These are phyloP conservation scores for Rana temporaria DNA, from an alignment of 2,113 vertebrate genomes.

Conservation along the genomic window DNA sequence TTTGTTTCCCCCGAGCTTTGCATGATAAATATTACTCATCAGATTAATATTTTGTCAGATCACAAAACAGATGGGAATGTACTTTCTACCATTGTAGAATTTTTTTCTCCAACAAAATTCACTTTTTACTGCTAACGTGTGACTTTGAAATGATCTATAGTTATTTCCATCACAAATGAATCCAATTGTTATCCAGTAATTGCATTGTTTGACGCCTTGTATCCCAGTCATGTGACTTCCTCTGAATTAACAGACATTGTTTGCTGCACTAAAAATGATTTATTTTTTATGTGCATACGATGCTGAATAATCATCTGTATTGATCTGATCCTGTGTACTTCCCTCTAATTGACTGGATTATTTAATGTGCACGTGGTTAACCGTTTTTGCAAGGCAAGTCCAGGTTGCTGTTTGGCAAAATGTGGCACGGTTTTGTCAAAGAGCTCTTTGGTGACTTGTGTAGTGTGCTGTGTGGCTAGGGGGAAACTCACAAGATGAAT, in stretches of 20 bases:
- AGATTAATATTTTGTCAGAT: conserved; percentile 67
- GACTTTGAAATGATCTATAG: conserved; percentile 26
- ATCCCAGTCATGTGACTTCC: conserved; percentile 62
- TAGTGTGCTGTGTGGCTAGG: conserved; percentile 58
- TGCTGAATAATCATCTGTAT: neutral
- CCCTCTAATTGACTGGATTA: conserved; percentile 9
- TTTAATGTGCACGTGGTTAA: conserved; percentile 27
- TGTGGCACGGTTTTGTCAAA: neutral
- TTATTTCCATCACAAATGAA: conserved; percentile 52
- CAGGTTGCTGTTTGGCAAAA: neutral
- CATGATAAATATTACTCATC: conserved; percentile 58
- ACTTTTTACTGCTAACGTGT: neutral
- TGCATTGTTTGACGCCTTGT: conserved; percentile 60
- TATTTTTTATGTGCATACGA: conserved; percentile 22
- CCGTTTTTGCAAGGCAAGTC: neutral
- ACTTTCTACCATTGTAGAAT: conserved; percentile 41
- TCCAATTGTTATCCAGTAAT: conserved; percentile 45
- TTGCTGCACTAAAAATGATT: conserved; percentile 40
- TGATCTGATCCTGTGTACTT: conserved; percentile 32
- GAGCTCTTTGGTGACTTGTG: neutral
- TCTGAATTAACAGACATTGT: conserved; percentile 56
- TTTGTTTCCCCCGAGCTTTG: conserved; percentile 54
- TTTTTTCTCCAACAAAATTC: neutral
- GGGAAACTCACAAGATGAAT: conserved; percentile 51
- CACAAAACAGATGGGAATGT: conserved; percentile 92